These are phyloP conservation scores for Leptonema lineaticorne DNA, from an alignment of 1,140 invertebrate genomes.

Conservation along the genomic window DNA sequence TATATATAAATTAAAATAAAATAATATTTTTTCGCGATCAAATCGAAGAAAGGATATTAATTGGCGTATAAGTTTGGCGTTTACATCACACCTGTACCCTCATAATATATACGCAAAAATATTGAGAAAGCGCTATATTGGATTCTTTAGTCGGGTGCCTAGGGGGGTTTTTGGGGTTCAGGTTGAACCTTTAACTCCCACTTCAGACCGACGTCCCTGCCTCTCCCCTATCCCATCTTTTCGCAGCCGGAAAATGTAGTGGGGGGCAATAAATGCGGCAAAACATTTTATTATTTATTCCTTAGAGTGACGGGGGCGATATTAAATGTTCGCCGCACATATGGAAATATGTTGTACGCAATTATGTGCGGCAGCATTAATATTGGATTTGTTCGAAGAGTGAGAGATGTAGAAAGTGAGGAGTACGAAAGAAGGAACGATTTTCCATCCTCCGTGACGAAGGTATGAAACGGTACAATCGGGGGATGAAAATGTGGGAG, in stretches of 20 bases:
- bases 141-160: not conserved
- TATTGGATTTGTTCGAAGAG: conserved; percentile 34
- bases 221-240: no score
- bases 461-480: not conserved
- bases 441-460: not conserved
- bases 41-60: no score
- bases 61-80: no score
- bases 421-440: not conserved
- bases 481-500: not conserved
- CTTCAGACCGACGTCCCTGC: no score
- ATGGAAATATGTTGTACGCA: conserved; percentile 37
- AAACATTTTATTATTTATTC: conserved; percentile 22
- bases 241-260: not conserved
- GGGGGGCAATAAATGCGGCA: conserved; percentile 26
- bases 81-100: not conserved
- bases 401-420: not conserved
- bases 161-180: not conserved
- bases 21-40: no score
- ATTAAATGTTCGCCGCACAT: conserved; percentile 38
- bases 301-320: conserved; percentile 36
- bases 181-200: not conserved
- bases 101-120: not conserved
- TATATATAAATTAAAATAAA: no score
- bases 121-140: conserved; percentile 3
- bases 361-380: conserved; percentile 39